A percentile compares a stretch with the other conserved stretches of the same genome.
Evolutionary conservation across 2,113 vertebrate genomes (phyloP).

Genomic region (Sylvilagus bachmani): DNA sequence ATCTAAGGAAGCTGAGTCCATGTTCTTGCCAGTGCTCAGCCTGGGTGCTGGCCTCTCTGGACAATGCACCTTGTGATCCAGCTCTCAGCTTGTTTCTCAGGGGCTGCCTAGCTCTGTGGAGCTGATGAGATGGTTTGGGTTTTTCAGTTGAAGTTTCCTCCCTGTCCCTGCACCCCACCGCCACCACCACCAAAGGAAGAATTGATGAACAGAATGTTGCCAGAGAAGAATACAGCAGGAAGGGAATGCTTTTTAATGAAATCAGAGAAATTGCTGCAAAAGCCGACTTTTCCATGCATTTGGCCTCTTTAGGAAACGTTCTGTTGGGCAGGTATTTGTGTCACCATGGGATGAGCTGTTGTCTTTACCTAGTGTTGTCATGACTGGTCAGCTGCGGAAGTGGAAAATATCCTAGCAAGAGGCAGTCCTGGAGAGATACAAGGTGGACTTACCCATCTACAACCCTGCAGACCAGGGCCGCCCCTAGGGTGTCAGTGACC

Average conservation of each 20-base stretch:
- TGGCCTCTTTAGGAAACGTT: not conserved
- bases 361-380: not conserved
- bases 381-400: not conserved
- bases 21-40: not conserved
- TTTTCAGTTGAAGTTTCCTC: not conserved
- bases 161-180: too few species aligned
- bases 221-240: constrained; percentile 53
- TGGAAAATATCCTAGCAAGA: not conserved
- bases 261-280: constrained; percentile 48
- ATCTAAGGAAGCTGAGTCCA: constrained; percentile 37
- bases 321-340: not conserved
- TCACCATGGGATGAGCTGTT: not conserved
- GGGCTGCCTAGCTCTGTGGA: not conserved
- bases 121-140: constrained; percentile 7
- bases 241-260: constrained; percentile 60
- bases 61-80: not conserved
- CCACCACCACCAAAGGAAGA: not conserved
- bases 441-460: not conserved
- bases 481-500: not conserved
- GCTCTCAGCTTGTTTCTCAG: not conserved
- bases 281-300: not conserved
- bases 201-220: constrained; percentile 1
- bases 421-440: not conserved
- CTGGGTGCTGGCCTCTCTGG: not conserved
- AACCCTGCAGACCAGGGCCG: not conserved